A percentile compares a stretch with the other conserved stretches of the same genome.
Conservation (phyloP, 92 coral and sea anemone species). For the Parazoanthus swiftii region DNA sequence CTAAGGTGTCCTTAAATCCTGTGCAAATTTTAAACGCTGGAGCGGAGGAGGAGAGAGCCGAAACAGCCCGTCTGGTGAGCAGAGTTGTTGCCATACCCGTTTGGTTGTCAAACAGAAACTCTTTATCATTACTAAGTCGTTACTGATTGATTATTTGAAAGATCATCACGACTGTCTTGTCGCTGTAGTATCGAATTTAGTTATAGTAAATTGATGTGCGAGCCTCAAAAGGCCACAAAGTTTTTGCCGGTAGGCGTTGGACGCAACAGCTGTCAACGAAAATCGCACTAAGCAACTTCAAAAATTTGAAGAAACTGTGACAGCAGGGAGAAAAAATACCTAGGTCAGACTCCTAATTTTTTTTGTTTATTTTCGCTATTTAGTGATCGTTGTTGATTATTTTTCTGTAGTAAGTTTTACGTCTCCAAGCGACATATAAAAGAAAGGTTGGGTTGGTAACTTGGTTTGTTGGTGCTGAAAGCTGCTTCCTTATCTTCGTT, state of each 20-base stretch:
- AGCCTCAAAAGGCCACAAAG: not conserved
- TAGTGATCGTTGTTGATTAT: not conserved
- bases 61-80: conserved; percentile 93
- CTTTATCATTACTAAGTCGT: not conserved
- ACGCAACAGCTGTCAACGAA: conserved; percentile 25
- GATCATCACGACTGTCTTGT: not conserved
- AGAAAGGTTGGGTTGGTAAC: not conserved
- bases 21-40: conserved; percentile 96
- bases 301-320: not conserved
- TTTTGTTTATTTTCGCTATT: not conserved
- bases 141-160: not conserved
- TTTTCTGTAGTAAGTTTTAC: not conserved
- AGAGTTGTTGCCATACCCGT: conserved; percentile 11
- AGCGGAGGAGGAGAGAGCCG: conserved; percentile 97
- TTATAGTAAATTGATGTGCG: not conserved
- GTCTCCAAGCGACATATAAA: not conserved
- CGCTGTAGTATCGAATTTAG: not conserved
- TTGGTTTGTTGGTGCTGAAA: not conserved
- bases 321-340: not conserved
- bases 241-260: not conserved
- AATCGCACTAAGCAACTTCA: not conserved
- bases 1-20: conserved; percentile 94
- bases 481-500: not conserved
- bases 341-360: not conserved
- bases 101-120: conserved; percentile 21